Evolutionary conservation across 1,140 invertebrate genomes (phyloP).

Genomic region (Phymorhynchus buccinoides): DNA sequence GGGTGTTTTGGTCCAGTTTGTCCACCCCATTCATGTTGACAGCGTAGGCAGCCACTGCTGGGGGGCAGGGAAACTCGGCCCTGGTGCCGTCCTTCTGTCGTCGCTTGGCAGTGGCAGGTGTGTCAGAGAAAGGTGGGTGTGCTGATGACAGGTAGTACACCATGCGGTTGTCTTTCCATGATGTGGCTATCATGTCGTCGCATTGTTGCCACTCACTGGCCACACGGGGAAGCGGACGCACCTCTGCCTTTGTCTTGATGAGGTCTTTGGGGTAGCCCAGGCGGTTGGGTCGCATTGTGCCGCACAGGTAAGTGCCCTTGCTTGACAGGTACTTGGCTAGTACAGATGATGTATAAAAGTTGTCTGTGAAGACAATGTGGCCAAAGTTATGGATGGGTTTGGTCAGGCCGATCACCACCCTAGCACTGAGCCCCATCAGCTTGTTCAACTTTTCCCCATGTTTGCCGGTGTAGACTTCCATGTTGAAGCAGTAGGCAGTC

Average conservation of each 20-base stretch:
- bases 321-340: conserved; percentile 65
- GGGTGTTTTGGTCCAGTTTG: conserved; percentile 38
- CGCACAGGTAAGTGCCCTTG: conserved; percentile 56
- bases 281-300: conserved; percentile 41
- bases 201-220: neutral
- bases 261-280: conserved; percentile 39
- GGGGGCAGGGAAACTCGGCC: conserved; percentile 32
- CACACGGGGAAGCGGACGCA: neutral
- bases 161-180: conserved; percentile 45
- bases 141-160: conserved; percentile 40
- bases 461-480: conserved; percentile 45
- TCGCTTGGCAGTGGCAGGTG: conserved; percentile 30
- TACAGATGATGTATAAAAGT: conserved; percentile 70
- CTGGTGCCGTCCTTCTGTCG: conserved; percentile 46
- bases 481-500: conserved; percentile 41
- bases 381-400: conserved; percentile 64
- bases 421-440: conserved; percentile 59
- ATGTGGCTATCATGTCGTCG: conserved; percentile 26
- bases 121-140: conserved; percentile 9
- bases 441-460: conserved; percentile 27
- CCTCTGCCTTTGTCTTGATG: neutral
- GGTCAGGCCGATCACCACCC: conserved; percentile 65
- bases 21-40: conserved; percentile 49
- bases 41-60: conserved; percentile 31
- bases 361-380: conserved; percentile 73